Evolutionary conservation across 2,888 invertebrate species (phyloP), one percentile per base, ranked within the genome.

Genomic region (Pollenia angustigena): DNA sequence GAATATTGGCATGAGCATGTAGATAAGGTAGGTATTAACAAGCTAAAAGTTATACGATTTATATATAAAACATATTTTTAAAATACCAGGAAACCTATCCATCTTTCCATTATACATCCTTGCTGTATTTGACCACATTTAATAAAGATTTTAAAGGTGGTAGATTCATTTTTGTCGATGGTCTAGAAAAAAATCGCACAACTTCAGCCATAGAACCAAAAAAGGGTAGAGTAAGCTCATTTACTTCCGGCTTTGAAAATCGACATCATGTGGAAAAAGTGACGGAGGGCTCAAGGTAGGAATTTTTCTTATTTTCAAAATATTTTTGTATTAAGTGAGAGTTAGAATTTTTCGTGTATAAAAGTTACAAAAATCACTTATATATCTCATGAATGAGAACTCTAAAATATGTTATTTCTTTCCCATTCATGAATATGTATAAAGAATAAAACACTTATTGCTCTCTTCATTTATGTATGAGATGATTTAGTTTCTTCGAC

Each of bases 1-100:
- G 97, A 98, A 93, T 98, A 98, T 92, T 98, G 98, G 98, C 97
- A 97, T 93, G 95, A 96, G 18, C 97, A 98, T 94, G 95, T 97
- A 56, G 98, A 98, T 93, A 97, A 97, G 94, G 97, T 97, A 94
- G 18, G 16, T 90, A 7, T 10, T 12, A 46, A 62, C 62, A 6
- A 14, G n/a, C 4, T 18, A 4, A 18, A 58, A 23, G 58, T 60
- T 12, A n/a, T 52, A 52, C 4, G 32, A 32, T 12, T 32, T 23
- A 7, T 18, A 10, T n/a, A 32, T 6, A 32, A 32, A 32, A 32
- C 6, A 32, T 32, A 32, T 32, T 32, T 46, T 48, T 75, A n/a
- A 0, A 3, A 40, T 9, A 12, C 11, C 92, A 97, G 97, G 96
- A 96, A 92, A 97, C 97, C 0, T 97, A 97, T 90, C 95, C 96